Base-by-base conservation (phyloP, 2,113 vertebrate genomes). In the Cryptoleucopteryx plumbea region DNA sequence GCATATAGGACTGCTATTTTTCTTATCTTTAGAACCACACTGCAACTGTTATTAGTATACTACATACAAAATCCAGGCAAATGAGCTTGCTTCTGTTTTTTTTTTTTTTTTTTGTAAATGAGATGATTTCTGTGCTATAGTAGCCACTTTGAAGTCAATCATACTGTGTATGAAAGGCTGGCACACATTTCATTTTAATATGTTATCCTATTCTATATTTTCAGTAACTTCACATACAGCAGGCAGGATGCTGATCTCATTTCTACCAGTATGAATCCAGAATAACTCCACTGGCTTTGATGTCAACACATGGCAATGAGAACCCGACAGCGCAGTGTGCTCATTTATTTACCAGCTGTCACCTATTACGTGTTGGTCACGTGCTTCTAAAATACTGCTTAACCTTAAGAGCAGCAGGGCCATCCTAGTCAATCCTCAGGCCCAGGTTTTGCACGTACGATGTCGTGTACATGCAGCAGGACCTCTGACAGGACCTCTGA, bases 61-160 rank as follows among this genome's bases (percentile, higher is more conserved):
- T 36, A 22, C 1, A 1, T 29, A 17, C 4, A 85, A 78, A 45
- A 70, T 62, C 8, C 25, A 73, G 29, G 32, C 16, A 84, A 91
- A 61, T 45, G 0, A 89, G 23, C 11, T 79, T 4, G 3, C 4
- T 63, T 62, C 52, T 72, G 34, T 27, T 45, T 59, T 62, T 19
- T 2, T 16, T 19, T 48, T 48, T 58, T 40, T 38, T 38, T 53
- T 65, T 67, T 9, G 3, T 23, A 68, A 88, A 83, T 53, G 16
- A 74, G 27, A 61, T 20, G 13, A 15, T 43, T 83, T 89, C 72
- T 82, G 10, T 82, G 52, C 32, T 47, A 31, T 3, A 82, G 45
- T 87, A 90, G 8, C 13, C 10, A 23, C 75, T 94, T 80, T 72
- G 82, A 94, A 91, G 86, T 92, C 58, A 86, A 65, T 85, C 36